Evolutionary conservation across 1,140 invertebrate genomes (phyloP), one percentile per base, ranked within the genome.

Genomic region (Lucilia sericata): DNA sequence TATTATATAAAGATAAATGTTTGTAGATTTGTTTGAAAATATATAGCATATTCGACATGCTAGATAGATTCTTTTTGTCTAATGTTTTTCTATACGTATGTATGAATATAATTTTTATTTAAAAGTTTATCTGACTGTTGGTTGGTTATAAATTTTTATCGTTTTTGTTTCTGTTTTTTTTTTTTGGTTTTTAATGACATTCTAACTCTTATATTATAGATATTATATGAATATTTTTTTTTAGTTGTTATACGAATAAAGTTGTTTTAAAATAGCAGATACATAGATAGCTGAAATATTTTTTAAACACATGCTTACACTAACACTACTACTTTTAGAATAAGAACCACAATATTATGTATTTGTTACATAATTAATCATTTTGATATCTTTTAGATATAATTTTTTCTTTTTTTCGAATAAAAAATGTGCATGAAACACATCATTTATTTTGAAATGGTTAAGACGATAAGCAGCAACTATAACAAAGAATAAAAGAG

Each of bases 81-180:
- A 70, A 70, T 70, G 65, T 21, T 70, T 65, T 70, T 21, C n/a
- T 21, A 70, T 19, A 70, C 17, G 25, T 30, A 30, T 30, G 25
- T 42, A 42, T 42, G 10, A 2, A 42, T 7, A 42, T 60, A 7
- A n/a, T 60, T 60, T 70, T 70, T 70, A 21, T 70, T 70, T 70
- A 12, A 70, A 70, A 70, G 19, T 70, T 70, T 70, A 70, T 70
- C 65, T 70, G n/a, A 14, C 51, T 60, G 51, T n/a, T 60, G 55
- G 55, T 60, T 70, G 65, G 65, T 70, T 70, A 70, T 70, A 70
- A 70, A 70, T 70, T 70, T 70, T 70, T 70, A 70, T 70, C 65
- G 65, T 70, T 70, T 21, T 70, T 60, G 14, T 60, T 60, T 60
- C n/a, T 14, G 0, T 60, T 60, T 60, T 14, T 7, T 60, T 60